Conservation (phyloP, 2,113 vertebrate genomes). For the Phrynosoma blainvillii region DNA sequence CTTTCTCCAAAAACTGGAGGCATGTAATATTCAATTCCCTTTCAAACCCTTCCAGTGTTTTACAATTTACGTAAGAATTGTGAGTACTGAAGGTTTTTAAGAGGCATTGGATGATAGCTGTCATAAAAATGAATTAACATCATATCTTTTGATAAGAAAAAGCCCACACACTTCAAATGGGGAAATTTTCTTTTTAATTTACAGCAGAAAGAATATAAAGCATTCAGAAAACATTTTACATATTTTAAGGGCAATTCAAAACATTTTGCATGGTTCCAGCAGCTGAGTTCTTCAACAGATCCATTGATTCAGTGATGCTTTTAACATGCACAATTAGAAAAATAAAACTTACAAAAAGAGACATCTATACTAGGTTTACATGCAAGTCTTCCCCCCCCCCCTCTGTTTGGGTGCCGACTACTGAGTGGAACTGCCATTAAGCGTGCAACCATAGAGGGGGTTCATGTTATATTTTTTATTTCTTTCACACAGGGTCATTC, state of each 20-base stretch:
- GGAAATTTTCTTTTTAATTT: constrained; percentile 99
- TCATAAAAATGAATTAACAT: too few relatives aligned
- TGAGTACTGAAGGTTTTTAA: too few relatives aligned
- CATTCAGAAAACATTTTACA: constrained; percentile 99
- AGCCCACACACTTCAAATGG: constrained; percentile 68
- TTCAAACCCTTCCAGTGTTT: too few relatives aligned
- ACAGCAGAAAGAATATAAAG: constrained; percentile 99
- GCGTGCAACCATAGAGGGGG: constrained; percentile 85
- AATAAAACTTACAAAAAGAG: constrained; percentile 99
- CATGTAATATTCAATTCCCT: too few relatives aligned
- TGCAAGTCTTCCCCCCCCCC: constrained; percentile 90
- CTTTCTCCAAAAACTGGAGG: too few relatives aligned
- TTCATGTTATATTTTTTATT: constrained; percentile 83
- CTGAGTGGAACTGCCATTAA: constrained; percentile 85
- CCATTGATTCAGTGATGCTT: constrained; percentile 99
- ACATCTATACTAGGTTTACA: constrained; percentile 99
- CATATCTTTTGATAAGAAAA: neutral
- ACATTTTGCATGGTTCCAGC: constrained; percentile 99
- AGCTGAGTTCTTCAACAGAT: constrained; percentile 99
- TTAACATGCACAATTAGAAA: constrained; percentile 99
- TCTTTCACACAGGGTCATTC: constrained; percentile 68
- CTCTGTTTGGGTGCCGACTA: constrained; percentile 81
- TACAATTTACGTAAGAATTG: too few relatives aligned
- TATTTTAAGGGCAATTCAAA: constrained; percentile 99
- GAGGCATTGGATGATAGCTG: too few relatives aligned